Evolutionary conservation across 2,888 invertebrate genomes (phyloP).

Genomic region (Athalia cordata): DNA sequence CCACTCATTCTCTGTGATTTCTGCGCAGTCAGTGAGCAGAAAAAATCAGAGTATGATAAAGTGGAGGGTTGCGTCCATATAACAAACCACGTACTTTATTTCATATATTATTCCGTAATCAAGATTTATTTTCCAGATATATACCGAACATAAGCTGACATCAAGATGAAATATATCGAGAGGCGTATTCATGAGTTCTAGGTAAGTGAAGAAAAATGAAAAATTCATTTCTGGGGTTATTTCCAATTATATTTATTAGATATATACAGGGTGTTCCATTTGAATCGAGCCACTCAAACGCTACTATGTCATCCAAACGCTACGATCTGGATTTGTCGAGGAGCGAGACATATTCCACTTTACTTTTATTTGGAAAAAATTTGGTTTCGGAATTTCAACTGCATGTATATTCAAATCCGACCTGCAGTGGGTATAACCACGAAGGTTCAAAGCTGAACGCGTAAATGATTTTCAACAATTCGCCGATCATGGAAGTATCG

Average conservation of each 20-base stretch:
- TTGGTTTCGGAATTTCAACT: too few species aligned
- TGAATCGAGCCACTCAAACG: too few species aligned
- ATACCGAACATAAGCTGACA: constrained; percentile 13
- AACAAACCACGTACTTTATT: constrained; percentile 8
- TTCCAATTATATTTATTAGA: constrained; percentile 25
- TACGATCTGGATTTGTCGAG: too few species aligned
- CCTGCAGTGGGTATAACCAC: too few species aligned
- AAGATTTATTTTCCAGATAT: constrained; percentile 21
- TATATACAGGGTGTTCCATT: not conserved
- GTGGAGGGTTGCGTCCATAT: not conserved
- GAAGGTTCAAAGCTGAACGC: too few species aligned
- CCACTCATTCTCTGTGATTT: too few species aligned
- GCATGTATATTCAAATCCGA: too few species aligned
- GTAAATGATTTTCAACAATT: too few species aligned
- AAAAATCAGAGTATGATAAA: constrained; percentile 1
- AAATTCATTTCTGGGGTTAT: not conserved
- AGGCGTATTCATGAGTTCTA: not conserved
- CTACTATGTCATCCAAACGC: too few species aligned
- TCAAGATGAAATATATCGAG: constrained; percentile 30
- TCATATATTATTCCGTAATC: not conserved
- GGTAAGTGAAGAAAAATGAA: constrained; percentile 10
- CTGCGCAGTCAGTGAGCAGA: not conserved
- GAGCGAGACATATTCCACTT: too few species aligned
- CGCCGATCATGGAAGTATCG: not conserved
- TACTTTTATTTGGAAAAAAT: too few species aligned